Percentiles rank a stretch among this genome's conserved stretches.
phyloP scores from a whole-genome alignment of 2,113 vertebrate species.

The Aramus guarauna region DNA sequence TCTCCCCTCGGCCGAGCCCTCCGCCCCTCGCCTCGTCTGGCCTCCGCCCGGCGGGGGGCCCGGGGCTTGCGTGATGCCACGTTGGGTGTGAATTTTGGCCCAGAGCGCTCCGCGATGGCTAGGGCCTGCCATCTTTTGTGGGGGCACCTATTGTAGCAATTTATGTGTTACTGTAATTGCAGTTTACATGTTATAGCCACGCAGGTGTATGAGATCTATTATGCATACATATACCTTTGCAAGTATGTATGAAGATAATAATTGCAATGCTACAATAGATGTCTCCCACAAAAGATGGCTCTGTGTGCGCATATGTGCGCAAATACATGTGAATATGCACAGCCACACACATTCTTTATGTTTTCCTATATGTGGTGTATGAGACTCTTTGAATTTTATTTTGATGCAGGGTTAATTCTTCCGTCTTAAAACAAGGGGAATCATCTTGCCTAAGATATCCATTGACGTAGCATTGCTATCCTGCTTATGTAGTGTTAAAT shows the following conservation, averaged over 20 bases:
- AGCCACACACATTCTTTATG: accelerated
- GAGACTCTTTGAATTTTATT: not conserved
- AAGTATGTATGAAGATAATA: accelerated
- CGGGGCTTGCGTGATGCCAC: not conserved
- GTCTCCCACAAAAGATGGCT: not conserved
- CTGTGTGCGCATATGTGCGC: not conserved
- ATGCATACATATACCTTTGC: accelerated
- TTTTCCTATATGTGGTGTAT: accelerated
- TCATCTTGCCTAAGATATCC: not conserved
- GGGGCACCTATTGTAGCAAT: not conserved
- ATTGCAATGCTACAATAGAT: not conserved
- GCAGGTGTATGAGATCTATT: accelerated
- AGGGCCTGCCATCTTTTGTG: not conserved
- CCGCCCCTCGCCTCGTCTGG: no score
- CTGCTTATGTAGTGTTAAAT: not conserved
- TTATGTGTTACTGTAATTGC: not conserved
- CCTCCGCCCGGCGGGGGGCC: no score
- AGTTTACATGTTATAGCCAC: accelerated
- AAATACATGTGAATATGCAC: accelerated
- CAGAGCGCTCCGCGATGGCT: not conserved
- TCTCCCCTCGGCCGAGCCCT: no score
- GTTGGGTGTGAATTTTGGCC: not conserved
- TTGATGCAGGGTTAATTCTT: not conserved
- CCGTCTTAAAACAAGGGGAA: not conserved
- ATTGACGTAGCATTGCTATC: not conserved